Conservation (phyloP, 2,113 vertebrate species). For the Cyphomyrus plagiostoma region DNA sequence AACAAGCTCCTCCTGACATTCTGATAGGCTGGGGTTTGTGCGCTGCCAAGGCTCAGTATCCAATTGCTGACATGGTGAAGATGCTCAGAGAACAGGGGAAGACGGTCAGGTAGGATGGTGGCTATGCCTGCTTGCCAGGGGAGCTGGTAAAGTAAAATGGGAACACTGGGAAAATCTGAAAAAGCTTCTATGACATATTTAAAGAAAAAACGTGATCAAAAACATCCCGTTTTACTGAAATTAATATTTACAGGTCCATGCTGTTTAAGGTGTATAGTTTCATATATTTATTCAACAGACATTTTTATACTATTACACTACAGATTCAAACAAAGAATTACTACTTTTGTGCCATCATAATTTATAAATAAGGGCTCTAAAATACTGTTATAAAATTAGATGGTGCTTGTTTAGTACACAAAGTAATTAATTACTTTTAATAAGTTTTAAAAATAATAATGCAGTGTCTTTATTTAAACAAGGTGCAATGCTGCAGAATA, state of each 20-base stretch:
- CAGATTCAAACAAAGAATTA: neutral
- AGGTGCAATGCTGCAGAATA: constrained; percentile 9
- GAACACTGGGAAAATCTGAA: neutral
- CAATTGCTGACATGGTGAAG: constrained; percentile 72
- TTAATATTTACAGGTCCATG: neutral
- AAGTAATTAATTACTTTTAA: neutral
- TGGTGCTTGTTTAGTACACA: neutral
- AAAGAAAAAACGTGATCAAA: neutral
- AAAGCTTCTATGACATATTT: neutral
- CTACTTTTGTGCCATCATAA: neutral
- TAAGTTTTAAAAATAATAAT: constrained; percentile 19
- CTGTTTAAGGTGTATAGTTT: neutral
- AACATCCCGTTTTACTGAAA: neutral
- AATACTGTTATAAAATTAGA: neutral
- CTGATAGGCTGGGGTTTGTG: constrained; percentile 68
- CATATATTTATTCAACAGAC: neutral
- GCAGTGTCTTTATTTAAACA: constrained; percentile 24
- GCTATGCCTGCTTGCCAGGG: neutral
- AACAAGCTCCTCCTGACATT: neutral
- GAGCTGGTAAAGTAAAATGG: neutral
- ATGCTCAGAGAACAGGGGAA: constrained; percentile 69
- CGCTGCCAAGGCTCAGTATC: constrained; percentile 72
- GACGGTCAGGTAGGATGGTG: constrained; percentile 52
- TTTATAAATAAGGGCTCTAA: neutral
- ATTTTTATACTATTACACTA: neutral